Conservation (phyloP, 2,888 invertebrate species). For the Oscheius sp. region DNA sequence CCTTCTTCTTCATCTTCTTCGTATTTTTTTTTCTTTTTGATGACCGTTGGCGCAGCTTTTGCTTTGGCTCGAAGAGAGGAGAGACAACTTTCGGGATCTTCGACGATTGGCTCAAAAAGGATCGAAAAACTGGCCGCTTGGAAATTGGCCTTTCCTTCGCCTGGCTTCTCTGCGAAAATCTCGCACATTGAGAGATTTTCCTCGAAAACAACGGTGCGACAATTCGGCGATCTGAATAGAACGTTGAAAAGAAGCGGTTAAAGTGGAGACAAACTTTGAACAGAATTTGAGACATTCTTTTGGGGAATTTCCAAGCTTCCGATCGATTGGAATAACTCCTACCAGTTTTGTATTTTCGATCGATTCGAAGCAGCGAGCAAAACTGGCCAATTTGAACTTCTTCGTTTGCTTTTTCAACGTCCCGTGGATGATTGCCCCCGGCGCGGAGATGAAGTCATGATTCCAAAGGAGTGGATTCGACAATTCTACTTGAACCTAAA, state of each 20-base stretch:
- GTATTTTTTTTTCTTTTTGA: neutral
- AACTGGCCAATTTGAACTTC: neutral
- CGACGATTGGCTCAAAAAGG: slow-evolving; percentile 18
- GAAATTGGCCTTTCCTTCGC: neutral
- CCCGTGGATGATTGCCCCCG: slow-evolving; percentile 16
- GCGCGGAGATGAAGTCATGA: slow-evolving; percentile 9
- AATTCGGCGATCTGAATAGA: neutral
- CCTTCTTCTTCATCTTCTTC: neutral
- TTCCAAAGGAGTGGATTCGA: slow-evolving; percentile 5
- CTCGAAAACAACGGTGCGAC: slow-evolving; percentile 4
- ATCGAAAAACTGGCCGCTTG: neutral
- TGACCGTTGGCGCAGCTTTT: slow-evolving; percentile 2
- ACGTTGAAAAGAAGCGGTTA: neutral
- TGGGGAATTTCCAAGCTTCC: neutral
- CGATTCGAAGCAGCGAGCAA: slow-evolving; percentile 14
- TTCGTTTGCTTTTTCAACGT: neutral
- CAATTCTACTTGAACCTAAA: slow-evolving; percentile 8
- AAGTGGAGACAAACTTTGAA: neutral
- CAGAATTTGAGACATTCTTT: slow-evolving; percentile 3
- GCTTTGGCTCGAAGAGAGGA: neutral
- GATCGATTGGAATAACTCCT: slow-evolving; percentile 8
- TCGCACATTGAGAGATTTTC: slow-evolving; percentile 21
- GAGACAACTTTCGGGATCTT: slow-evolving; percentile 10
- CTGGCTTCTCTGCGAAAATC: slow-evolving; percentile 9
- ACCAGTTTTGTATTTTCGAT: neutral